These are phyloP conservation scores for Endomychus coccineus DNA, from an alignment of 2,888 invertebrate species.

Conservation along the genomic window DNA sequence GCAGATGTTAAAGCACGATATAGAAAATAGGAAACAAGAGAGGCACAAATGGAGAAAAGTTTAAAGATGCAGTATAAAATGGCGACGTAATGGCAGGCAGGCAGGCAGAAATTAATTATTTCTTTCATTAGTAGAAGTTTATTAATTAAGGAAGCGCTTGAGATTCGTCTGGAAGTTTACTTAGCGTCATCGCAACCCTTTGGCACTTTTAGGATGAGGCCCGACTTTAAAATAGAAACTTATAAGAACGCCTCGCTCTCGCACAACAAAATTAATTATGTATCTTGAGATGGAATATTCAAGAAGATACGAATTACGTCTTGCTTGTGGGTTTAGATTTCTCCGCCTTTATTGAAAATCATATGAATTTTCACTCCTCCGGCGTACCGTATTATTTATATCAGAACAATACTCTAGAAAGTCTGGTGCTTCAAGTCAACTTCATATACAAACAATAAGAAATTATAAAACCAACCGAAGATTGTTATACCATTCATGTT, in stretches of 20 bases:
- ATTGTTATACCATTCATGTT: no score
- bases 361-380: no score
- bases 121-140: slow-evolving; percentile 48
- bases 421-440: no score
- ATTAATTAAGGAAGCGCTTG: slow-evolving; percentile 47
- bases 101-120: slow-evolving; percentile 46
- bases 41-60: slow-evolving; percentile 8
- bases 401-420: no score
- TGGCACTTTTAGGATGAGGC: slow-evolving; percentile 39
- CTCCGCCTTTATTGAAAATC: no score
- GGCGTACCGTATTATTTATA: no score
- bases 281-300: slow-evolving; percentile 39
- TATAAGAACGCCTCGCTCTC: slow-evolving; percentile 34
- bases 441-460: no score
- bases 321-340: not conserved
- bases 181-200: slow-evolving; percentile 45
- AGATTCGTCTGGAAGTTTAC: slow-evolving; percentile 44
- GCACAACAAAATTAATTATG: slow-evolving; percentile 43
- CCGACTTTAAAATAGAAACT: slow-evolving; percentile 44
- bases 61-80: slow-evolving; percentile 13
- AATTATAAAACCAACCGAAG: no score
- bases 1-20: not conserved
- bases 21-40: not conserved
- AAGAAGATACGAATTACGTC: slow-evolving; percentile 16
- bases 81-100: slow-evolving; percentile 17